Evolutionary conservation across 2,797 vertebrate species (phyloP), one percentile per base, ranked within the genome.

Genomic region (Cuniculus paca): DNA sequence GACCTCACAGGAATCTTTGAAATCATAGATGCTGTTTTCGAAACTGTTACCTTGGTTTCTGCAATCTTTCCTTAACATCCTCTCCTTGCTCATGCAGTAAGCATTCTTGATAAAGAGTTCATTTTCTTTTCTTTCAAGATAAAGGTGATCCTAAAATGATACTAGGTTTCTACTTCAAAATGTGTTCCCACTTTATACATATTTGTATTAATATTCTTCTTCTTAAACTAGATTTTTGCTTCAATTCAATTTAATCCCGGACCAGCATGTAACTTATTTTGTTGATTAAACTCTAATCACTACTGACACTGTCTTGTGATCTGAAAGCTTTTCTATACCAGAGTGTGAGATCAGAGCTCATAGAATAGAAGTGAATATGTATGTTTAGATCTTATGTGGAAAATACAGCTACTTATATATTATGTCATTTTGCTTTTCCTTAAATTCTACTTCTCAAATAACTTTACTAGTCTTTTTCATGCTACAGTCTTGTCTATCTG

Each of bases 1-100:
- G 78, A 88, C 75, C 85, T 93, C 78, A 90, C 60, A 78, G 82
- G 86, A 97, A 93, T 89, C 96, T 97, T 96, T 94, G 91, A 96
- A 97, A 96, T 42, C 61, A 16, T 88, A 95, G 84, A 95, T 79
- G 48, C 60, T 92, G 58, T 89, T 94, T 94, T 96, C 91, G 85
- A 84, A 92, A 95, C 42, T 89, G 75, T 94, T 91, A 52, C 68
- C 70, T 95, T 94, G 79, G 63, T 88, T 94, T 83, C 85, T n/a
- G 52, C 58, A 90, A 5, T 78, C 70, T 17, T 90, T 88, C 78
- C 74, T 93, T 81, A 60, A 82, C 22, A 14, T 39, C 2, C 12
- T 93, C 17, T 74, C 13, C 91, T 91, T 93, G 13, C 48, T 91
- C 50, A 82, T 48, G 72, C 20, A 84, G 61, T 54, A 56, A 20